Conservation (phyloP, 2,113 vertebrate genomes). For the Cyprinodon tularosa region DNA sequence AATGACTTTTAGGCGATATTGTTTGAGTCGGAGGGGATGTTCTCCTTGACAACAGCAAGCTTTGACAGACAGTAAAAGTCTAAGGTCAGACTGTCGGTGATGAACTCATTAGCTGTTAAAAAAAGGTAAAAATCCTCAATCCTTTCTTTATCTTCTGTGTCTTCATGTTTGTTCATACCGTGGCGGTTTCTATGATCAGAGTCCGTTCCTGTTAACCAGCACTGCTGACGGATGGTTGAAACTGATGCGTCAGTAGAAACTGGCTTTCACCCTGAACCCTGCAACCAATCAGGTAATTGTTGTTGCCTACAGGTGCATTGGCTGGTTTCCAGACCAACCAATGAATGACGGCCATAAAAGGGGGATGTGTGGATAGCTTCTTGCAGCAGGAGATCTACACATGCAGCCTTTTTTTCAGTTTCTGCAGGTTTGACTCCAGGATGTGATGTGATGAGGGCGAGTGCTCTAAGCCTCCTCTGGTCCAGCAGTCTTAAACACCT, state of each 20-base stretch:
- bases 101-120: background rate
- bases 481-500: background rate
- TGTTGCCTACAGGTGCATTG: background rate
- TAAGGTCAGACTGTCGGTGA: background rate
- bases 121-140: background rate
- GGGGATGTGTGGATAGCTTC: background rate
- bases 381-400: background rate
- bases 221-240: conserved; percentile 54
- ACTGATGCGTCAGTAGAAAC: conserved; percentile 63
- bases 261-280: background rate
- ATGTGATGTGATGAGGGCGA: conserved; percentile 43
- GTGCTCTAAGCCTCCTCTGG: background rate
- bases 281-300: conserved; percentile 1
- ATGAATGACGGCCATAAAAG: background rate
- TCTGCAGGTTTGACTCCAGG: background rate
- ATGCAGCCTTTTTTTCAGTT: background rate
- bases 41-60: conserved; percentile 28
- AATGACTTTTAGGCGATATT: conserved; percentile 2
- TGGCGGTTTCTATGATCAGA: conserved; percentile 33
- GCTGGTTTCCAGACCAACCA: background rate
- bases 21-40: background rate
- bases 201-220: conserved; percentile 54
- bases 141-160: background rate
- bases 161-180: conserved; percentile 4
- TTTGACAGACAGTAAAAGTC: conserved; percentile 8